Evolutionary conservation across 2,797 vertebrate species (phyloP).

Genomic region (Falco peregrinus): DNA sequence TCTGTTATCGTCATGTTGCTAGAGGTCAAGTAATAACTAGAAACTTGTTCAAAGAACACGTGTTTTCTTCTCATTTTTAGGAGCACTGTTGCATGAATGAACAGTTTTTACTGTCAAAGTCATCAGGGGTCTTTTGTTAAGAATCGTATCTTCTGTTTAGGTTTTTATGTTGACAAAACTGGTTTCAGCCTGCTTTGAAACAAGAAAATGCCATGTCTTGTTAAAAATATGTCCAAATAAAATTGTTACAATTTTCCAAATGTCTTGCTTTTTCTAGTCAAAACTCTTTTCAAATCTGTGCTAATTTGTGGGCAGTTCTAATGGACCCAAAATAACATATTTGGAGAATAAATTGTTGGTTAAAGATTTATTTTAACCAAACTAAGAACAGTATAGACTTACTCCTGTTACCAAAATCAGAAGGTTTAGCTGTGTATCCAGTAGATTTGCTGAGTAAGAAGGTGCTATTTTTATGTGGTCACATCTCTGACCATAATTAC

Average conservation of each 20-base stretch:
- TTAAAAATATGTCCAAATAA: neutral
- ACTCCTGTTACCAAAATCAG: neutral
- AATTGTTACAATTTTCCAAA: neutral
- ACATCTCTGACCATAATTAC: conserved; percentile 16
- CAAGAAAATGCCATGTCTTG: neutral
- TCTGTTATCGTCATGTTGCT: neutral
- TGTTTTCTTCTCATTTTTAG: neutral
- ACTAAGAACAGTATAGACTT: neutral
- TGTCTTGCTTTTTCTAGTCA: neutral
- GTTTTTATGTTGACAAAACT: neutral
- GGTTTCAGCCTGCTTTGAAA: neutral
- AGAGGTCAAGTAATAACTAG: neutral
- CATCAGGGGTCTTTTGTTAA: neutral
- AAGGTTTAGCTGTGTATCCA: neutral
- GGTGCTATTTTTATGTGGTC: conserved; percentile 17
- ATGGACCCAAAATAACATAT: neutral
- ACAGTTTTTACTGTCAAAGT: neutral
- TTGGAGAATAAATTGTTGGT: neutral
- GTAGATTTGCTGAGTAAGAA: conserved; percentile 54
- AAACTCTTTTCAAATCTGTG: conserved; percentile 10
- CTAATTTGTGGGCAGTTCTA: neutral
- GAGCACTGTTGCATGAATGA: neutral
- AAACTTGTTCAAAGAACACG: neutral
- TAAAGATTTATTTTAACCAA: conserved; percentile 4
- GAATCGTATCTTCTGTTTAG: neutral